Conservation (phyloP, 2,797 vertebrate species). For the Rhinophrynus dorsalis region DNA sequence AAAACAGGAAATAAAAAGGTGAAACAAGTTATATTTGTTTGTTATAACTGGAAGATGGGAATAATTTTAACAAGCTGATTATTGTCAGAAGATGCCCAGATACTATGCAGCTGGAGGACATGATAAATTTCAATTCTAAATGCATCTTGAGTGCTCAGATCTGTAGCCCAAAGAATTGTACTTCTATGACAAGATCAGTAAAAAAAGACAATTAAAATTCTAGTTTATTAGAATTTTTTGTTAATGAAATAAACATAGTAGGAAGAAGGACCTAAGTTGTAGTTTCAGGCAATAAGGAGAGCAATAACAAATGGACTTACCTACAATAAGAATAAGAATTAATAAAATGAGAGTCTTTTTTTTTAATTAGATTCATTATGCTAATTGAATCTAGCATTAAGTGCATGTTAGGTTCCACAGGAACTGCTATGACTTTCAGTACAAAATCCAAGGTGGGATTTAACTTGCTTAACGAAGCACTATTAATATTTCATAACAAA, state of each 20-base stretch:
- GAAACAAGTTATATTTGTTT: too few relatives aligned
- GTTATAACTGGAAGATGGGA: too few relatives aligned
- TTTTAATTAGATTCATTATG: constrained; percentile 50
- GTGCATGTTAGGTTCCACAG: constrained; percentile 44
- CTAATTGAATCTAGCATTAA: constrained; percentile 47
- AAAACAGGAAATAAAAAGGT: too few relatives aligned
- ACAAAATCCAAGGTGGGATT: constrained; percentile 62
- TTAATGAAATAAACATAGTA: constrained; percentile 33
- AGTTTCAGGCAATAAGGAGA: too few relatives aligned
- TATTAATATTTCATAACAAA: constrained; percentile 74
- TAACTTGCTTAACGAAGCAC: constrained; percentile 66
- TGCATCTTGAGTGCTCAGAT: not conserved
- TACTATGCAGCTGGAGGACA: too few relatives aligned
- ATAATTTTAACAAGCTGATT: too few relatives aligned
- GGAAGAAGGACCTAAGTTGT: constrained; percentile 31
- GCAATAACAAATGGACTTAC: constrained; percentile 41
- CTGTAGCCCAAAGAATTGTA: constrained; percentile 13
- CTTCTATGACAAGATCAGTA: constrained; percentile 25
- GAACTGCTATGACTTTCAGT: constrained; percentile 46
- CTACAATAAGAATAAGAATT: constrained; percentile 29
- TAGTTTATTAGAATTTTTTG: constrained; percentile 33
- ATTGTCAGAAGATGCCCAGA: too few relatives aligned
- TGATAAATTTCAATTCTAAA: too few relatives aligned
- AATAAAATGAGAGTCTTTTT: constrained; percentile 38
- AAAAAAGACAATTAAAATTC: constrained; percentile 20